These are phyloP conservation scores for Corella eumyota DNA, from an alignment of 23 tunicate genomes.

Conservation along the genomic window DNA sequence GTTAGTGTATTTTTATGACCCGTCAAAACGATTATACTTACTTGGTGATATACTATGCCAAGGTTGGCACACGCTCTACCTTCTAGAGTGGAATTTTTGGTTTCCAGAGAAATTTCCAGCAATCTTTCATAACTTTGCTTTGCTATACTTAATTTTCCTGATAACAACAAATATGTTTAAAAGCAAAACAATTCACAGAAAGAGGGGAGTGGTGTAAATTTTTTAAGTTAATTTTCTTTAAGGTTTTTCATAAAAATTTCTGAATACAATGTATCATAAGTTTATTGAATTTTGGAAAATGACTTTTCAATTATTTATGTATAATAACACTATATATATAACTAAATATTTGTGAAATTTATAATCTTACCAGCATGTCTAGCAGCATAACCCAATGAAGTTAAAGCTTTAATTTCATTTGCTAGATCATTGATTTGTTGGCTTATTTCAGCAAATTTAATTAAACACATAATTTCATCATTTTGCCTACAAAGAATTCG, in stretches of 20 bases:
- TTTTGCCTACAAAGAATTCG: conserved; percentile 5
- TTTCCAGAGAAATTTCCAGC: conserved; percentile 35
- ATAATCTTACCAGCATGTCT: conserved; percentile 38
- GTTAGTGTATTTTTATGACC: too few species aligned
- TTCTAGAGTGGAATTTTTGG: conserved; percentile 34
- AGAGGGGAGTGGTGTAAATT: too few species aligned
- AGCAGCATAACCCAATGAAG: conserved; percentile 34
- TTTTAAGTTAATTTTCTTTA: too few species aligned
- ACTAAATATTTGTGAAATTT: too few species aligned
- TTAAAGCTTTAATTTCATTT: conserved; percentile 24
- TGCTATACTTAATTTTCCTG: conserved; percentile 39
- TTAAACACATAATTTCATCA: conserved; percentile 44
- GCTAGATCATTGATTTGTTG: conserved; percentile 6
- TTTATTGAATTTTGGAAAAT: too few species aligned
- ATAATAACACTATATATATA: too few species aligned
- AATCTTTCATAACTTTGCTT: conserved; percentile 35
- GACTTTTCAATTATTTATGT: too few species aligned
- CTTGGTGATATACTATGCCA: conserved; percentile 74
- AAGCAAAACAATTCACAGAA: too few species aligned
- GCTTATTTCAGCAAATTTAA: conserved; percentile 37
- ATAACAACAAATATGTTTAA: too few species aligned
- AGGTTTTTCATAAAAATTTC: too few species aligned
- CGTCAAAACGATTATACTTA: conserved; percentile 6
- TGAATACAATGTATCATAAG: too few species aligned
- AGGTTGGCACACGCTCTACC: conserved; percentile 56